These are phyloP conservation scores for Tipula confusa DNA, from an alignment of 2,888 invertebrate species.

Conservation along the genomic window DNA sequence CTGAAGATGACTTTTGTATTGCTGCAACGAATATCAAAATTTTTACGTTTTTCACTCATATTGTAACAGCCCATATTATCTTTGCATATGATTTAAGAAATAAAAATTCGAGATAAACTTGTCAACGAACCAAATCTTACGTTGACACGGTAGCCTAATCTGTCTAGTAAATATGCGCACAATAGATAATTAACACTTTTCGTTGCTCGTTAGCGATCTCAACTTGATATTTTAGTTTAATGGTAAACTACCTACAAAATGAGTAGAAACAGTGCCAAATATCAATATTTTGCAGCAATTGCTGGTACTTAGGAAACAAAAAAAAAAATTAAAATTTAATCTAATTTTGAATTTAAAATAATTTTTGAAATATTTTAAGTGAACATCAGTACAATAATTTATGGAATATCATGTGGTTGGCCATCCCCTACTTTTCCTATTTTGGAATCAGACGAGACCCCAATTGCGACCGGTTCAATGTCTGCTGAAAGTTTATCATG, in stretches of 20 bases:
- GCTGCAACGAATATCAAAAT: too few species aligned
- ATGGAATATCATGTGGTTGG: slow-evolving; percentile 33
- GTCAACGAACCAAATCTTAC: neutral
- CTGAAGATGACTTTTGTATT: too few species aligned
- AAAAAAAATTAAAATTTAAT: slow-evolving; percentile 6
- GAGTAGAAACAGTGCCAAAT: neutral
- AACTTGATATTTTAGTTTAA: neutral
- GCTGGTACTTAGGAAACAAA: slow-evolving; percentile 21
- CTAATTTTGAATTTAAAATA: neutral
- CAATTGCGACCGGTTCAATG: slow-evolving; percentile 31
- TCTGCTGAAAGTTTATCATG: slow-evolving; percentile 31
- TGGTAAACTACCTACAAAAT: neutral
- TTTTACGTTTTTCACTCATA: too few species aligned
- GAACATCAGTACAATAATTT: slow-evolving; percentile 31
- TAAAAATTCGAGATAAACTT: neutral
- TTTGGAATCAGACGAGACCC: slow-evolving; percentile 31
- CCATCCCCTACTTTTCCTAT: slow-evolving; percentile 31
- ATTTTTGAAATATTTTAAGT: slow-evolving; percentile 29
- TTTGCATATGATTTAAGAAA: neutral
- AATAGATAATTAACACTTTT: neutral
- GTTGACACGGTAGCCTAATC: neutral
- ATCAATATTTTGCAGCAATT: slow-evolving; percentile 30
- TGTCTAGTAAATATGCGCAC: neutral
- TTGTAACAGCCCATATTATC: neutral
- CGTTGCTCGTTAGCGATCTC: neutral